Base-by-base conservation (phyloP, 2,888 invertebrate species). In the Drosophila nr. perissopoda region DNA sequence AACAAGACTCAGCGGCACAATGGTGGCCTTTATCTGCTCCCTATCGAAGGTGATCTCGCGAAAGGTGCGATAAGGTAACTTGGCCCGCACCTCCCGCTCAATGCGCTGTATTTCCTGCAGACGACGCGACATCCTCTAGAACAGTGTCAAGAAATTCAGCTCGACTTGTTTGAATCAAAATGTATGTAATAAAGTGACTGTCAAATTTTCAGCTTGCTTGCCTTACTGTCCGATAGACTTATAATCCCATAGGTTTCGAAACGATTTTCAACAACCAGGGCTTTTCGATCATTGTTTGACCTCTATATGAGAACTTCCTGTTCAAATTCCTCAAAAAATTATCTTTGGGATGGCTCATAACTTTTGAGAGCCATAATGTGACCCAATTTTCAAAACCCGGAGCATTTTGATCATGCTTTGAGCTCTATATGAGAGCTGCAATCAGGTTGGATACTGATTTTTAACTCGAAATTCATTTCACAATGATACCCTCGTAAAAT, bases 21-120 rank as follows among this genome's bases (percentile, higher is more conserved):
- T 80, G 7, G 62, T 61, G 0, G 62, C 59, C 8, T 71, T 69
- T 4, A 87, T 89, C 7, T 53, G 25, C 6, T 75, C 21, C 56
- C 76, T 73, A 51, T 87, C 90, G 18, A 87, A 87, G 53, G 67
- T 74, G 33, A 87, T 73, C 25, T 87, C 80, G 11, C 87, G 87
- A 25, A 87, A 90, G 48, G 78, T 61, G 51, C 87, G 88, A 51
- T 70, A 64, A 0, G 90, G 90, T 2, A 84, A 49, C 2, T 87
- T 87, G 31, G 73, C 69, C 21, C 73, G 73, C 18, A 87, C 76
- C 56, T 76, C 49, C 6, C 84, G 73, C 62, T 72, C 67, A 8
- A 86, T 83, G 40, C 84, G 81, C 33, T 52, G 63, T 21, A 76
- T 63, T 52, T 89, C 84, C 38, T 83, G 83, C 27, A 76, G 77